phyloP scores from a whole-genome alignment of 2,113 vertebrate species.

The Centropus unirufus region DNA sequence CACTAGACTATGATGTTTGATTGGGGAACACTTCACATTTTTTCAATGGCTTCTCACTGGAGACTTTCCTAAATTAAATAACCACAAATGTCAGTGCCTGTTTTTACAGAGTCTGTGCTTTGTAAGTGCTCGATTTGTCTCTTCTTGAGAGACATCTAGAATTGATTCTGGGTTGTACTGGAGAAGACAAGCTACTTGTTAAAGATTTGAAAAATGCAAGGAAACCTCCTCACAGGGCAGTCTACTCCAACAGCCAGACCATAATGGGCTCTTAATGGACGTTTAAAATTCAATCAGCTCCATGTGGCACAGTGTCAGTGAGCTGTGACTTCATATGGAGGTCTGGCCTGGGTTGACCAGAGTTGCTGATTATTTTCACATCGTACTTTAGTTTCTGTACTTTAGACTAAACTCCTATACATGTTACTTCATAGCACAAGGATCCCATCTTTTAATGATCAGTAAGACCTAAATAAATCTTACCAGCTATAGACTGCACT shows the following conservation, averaged over 20 bases:
- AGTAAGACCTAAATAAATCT: neutral
- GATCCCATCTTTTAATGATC: neutral
- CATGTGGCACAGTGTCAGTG: fast-evolving
- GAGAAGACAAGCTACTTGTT: neutral
- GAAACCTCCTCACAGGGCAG: neutral
- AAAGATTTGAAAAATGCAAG: neutral
- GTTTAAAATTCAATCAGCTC: neutral
- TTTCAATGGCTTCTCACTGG: neutral
- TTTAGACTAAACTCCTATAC: neutral
- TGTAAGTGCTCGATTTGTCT: neutral
- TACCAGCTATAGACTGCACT: neutral
- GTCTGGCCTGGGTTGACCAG: neutral
- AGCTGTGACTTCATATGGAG: neutral
- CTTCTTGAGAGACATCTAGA: neutral
- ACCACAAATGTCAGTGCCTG: neutral
- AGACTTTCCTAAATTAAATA: slow-evolving; percentile 3
- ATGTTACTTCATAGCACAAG: neutral
- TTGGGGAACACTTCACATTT: neutral
- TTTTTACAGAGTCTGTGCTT: neutral
- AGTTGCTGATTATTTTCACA: neutral
- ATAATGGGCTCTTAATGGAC: neutral
- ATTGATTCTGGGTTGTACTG: neutral
- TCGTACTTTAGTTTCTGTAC: neutral
- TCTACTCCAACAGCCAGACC: neutral
- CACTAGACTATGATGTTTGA: neutral